Evolutionary conservation across 2,797 vertebrate genomes (phyloP).

Genomic region (Argya squamiceps): DNA sequence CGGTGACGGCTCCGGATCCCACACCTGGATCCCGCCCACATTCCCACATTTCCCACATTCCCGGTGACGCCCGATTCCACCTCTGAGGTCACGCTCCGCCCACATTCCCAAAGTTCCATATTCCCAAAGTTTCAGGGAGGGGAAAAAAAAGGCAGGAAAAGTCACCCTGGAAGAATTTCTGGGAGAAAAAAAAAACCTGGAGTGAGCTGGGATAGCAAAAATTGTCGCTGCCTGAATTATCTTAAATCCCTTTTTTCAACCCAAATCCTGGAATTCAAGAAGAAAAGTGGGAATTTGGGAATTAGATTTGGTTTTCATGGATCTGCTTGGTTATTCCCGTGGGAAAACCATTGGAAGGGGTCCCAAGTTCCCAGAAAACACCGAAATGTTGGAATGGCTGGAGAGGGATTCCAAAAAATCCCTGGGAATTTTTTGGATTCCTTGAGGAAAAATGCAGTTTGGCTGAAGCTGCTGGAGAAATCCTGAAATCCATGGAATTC

Average conservation of each 20-base stretch:
- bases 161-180: neutral
- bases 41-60: neutral
- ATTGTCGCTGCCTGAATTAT: neutral
- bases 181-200: neutral
- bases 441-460: neutral
- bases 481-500: neutral
- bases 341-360: neutral
- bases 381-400: neutral
- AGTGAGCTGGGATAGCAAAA: neutral
- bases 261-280: accelerated
- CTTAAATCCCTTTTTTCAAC: accelerated
- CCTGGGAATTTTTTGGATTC: neutral
- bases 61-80: neutral
- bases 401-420: neutral
- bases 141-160: neutral
- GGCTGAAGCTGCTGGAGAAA: neutral
- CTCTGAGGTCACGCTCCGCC: neutral
- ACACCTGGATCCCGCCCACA: neutral
- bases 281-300: accelerated
- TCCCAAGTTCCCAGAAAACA: accelerated
- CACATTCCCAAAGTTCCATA: neutral
- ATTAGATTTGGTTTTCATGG: accelerated
- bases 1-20: neutral
- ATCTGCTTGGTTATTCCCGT: accelerated
- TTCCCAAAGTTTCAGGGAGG: neutral